These are phyloP conservation scores for Morone chrysops DNA, from an alignment of 2,113 vertebrate species.

Conservation along the genomic window DNA sequence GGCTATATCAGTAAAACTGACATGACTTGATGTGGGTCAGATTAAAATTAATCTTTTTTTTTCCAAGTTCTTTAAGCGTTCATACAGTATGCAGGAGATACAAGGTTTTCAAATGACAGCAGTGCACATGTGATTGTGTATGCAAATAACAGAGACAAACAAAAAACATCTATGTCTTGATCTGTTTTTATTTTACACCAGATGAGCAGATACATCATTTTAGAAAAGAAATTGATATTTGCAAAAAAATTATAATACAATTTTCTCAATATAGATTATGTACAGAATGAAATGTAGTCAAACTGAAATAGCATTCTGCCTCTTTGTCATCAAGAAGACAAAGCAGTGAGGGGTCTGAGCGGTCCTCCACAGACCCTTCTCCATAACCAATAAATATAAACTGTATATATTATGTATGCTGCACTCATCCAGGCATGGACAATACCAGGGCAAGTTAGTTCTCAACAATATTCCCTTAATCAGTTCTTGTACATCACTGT, in stretches of 20 bases:
- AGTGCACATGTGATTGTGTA: background rate
- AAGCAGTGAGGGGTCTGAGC: conserved; percentile 62
- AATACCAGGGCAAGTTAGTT: conserved; percentile 75
- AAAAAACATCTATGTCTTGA: conserved; percentile 42
- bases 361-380: conserved; percentile 64
- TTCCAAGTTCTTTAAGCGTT: background rate
- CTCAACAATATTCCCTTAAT: conserved; percentile 78
- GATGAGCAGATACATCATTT: conserved; percentile 87
- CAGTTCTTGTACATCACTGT: conserved; percentile 79
- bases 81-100: background rate
- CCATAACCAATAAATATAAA: conserved; percentile 85
- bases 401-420: conserved; percentile 83
- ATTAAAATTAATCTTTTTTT: background rate
- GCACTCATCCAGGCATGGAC: conserved; percentile 78
- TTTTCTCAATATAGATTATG: conserved; percentile 86
- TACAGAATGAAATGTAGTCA: conserved; percentile 81
- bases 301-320: conserved; percentile 76
- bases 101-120: background rate
- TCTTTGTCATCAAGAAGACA: conserved; percentile 71
- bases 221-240: conserved; percentile 85
- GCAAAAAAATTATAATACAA: conserved; percentile 86
- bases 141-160: conserved; percentile 49
- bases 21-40: background rate
- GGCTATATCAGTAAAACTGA: background rate
- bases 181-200: conserved; percentile 85